Base-by-base conservation (phyloP, 2,888 invertebrate species). In the Tenthredo amoena region DNA sequence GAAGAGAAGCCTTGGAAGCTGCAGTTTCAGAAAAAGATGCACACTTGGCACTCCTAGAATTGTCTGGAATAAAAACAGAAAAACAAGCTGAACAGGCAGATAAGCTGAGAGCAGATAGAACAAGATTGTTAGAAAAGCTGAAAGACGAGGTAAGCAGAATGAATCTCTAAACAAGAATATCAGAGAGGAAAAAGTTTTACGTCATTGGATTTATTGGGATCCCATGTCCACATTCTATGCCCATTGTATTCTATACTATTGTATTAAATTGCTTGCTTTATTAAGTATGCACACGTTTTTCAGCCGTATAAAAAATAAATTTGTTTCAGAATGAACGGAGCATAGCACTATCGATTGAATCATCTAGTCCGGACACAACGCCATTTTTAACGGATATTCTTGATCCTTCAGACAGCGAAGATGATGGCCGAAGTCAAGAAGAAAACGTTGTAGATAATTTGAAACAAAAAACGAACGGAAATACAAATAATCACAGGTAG, bases 11-110 rank as follows among this genome's bases (percentile, higher is more conserved):
- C 83, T 94, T 98, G 87, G 96, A 97, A 94, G 96, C 96, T 86
- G 96, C 97, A 4, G 96, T 98, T 86, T 97, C 97, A 90, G 98
- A 98, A 91, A 98, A 98, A 92, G 98, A 98, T 93, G 96, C 98
- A 15, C 97, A 97, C 93, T 95, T 98, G 89, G 98, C 97, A 0
- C 95, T 98, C 87, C 93, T 98, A 85, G 98, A 98, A 93, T 95
- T 97, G 91, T 96, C 96, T 85, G 96, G 96, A 12, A 95, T 96
- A 82, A 94, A 96, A 88, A 96, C 95, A 84, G 95, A 96, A 86
- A 94, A 93, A 81, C 96, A 96, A 90, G 95, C 96, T 55, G 95
- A 95, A 87, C 95, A 96, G 93, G 96, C 96, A 86, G 96, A 96
- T 83, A 94, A 95, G 89, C 94, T 98, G 84, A 96, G 95, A 91